Evolutionary conservation across 2,797 vertebrate genomes (phyloP).

Genomic region (Heterohyrax brucei): DNA sequence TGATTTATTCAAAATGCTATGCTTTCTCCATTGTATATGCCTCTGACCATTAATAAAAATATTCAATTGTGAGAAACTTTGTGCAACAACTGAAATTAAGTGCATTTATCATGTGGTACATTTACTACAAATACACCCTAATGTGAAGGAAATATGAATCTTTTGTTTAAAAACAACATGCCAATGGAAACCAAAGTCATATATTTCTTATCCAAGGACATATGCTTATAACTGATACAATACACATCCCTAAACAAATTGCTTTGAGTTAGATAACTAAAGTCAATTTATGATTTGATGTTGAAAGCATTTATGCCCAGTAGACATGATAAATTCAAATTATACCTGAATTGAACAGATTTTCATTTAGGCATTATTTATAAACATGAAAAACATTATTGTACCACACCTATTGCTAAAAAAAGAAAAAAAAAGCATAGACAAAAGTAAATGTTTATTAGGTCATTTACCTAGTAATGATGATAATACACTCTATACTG

Average conservation of each 20-base stretch:
- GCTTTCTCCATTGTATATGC: slow-evolving; percentile 62
- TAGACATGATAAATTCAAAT: not conserved
- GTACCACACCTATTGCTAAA: not conserved
- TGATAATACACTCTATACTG: not conserved
- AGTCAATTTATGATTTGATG: slow-evolving; percentile 27
- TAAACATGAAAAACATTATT: not conserved
- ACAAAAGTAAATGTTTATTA: not conserved
- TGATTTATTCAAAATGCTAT: slow-evolving; percentile 78
- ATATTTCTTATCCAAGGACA: not conserved
- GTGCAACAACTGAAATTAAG: not conserved
- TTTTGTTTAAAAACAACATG: not conserved
- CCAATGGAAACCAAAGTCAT: not conserved
- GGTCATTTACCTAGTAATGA: not conserved
- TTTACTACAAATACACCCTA: not conserved
- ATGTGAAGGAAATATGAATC: not conserved
- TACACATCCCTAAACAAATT: slow-evolving; percentile 18
- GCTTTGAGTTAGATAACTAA: not conserved
- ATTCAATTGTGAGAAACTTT: not conserved
- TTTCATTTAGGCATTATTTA: slow-evolving; percentile 6
- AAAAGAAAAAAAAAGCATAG: not conserved
- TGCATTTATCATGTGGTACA: not conserved
- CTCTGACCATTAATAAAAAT: not conserved
- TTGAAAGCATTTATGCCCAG: not conserved
- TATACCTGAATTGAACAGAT: not conserved
- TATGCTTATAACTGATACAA: not conserved